A percentile compares a stretch with the other conserved stretches of the same genome.
phyloP scores from a whole-genome alignment of 2,888 invertebrate species.

The Nymphalis c-album region DNA sequence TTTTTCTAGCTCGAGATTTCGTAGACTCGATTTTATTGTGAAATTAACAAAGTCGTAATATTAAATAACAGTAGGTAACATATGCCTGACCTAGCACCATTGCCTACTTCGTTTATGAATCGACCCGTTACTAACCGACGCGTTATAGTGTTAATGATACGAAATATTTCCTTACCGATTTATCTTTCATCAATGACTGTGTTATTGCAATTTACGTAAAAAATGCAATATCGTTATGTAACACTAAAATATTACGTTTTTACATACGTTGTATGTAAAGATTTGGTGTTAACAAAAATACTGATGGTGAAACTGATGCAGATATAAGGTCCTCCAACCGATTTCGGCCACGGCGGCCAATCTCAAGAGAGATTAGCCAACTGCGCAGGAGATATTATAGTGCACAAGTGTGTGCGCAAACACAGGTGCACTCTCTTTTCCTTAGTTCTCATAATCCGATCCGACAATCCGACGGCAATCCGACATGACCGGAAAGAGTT shows the following conservation, averaged over 20 bases:
- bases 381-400: too few relatives aligned
- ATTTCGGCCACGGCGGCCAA: too few relatives aligned
- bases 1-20: slow-evolving; percentile 1
- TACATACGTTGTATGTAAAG: background rate
- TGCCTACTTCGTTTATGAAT: slow-evolving; percentile 30
- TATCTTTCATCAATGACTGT: background rate
- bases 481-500: too few relatives aligned
- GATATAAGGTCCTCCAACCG: too few relatives aligned
- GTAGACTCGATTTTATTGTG: slow-evolving; percentile 10
- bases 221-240: background rate
- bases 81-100: slow-evolving; percentile 33
- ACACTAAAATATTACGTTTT: background rate
- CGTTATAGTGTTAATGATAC: slow-evolving; percentile 18
- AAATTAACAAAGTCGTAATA: slow-evolving; percentile 19
- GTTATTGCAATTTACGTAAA: background rate
- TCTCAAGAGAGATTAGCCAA: too few relatives aligned
- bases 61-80: slow-evolving; percentile 29
- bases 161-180: slow-evolving; percentile 13
- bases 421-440: too few relatives aligned
- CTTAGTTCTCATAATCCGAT: too few relatives aligned
- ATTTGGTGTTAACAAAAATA: background rate
- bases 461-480: too few relatives aligned
- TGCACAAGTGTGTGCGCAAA: too few relatives aligned
- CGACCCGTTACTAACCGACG: slow-evolving; percentile 26
- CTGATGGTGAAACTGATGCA: too few relatives aligned